Evolutionary conservation across 2,797 vertebrate genomes (phyloP), one percentile per base, ranked within the genome.

Genomic region (Cuniculus paca): DNA sequence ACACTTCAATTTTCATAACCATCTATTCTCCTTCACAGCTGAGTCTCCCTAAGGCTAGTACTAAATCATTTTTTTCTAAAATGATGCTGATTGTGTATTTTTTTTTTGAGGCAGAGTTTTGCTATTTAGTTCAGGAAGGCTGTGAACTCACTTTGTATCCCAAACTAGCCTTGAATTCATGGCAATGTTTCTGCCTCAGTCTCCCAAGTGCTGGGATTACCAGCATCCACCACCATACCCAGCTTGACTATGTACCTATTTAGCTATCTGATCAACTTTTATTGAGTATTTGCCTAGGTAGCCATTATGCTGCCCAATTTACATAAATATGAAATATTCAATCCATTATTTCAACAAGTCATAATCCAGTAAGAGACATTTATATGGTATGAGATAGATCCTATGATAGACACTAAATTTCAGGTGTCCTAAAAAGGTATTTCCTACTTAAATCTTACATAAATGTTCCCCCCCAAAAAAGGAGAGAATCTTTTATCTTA

Each of bases 401-500:
- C 4, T 78, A 24, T 24, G 36, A 80, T 34, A 70, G 16, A 2
- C 56, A 58, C 10, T 65, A 13, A 68, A 28, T 89, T 75, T n/a
- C 75, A 56, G 2, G 22, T 42, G 14, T 48, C 19, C 34, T 39
- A 34, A 74, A 90, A 80, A 52, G 19, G 2, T 77, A 3, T 48
- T 84, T 93, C 7, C 65, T 74, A 63, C 83, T 63, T 83, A 56
- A 48, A 36, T 3, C 28, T 89, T 75, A 9, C 56, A 17, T 36
- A 81, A 88, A 6, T 87, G 11, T 87, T 80, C 19, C n/a, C n/a
- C n/a, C n/a, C n/a, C 6, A 90, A 17, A 92, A 88, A 83, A 84
- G 34, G 2, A 13, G 9, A 86, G 11, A 81, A 60, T 42, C 9
- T 39, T 68, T 26, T 39, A 1, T 88, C 11, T 78, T 90, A 34